Conservation (phyloP, 2,888 invertebrate genomes). For the Oscheius sp. region DNA sequence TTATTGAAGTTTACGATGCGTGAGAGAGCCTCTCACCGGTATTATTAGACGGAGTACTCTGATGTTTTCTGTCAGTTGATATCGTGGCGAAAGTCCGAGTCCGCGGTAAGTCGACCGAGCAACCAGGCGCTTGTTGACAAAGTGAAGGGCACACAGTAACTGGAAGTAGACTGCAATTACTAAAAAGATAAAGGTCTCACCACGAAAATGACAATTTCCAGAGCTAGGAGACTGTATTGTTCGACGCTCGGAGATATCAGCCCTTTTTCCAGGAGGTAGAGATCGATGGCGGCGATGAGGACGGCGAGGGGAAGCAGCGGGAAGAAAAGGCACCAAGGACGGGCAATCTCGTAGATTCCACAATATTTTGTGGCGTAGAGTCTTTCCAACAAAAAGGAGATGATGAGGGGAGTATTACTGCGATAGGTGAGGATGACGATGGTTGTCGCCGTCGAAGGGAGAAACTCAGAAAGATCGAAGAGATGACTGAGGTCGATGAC, state of each 20-base stretch:
- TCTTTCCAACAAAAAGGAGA: constrained; percentile 10
- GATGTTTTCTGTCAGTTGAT: constrained; percentile 27
- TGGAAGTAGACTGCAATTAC: neutral
- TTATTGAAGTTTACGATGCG: too few relatives aligned
- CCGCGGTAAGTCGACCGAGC: neutral
- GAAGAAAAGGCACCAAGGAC: constrained; percentile 20
- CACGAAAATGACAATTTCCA: constrained; percentile 21
- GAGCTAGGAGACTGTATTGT: constrained; percentile 18
- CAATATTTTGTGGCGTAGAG: constrained; percentile 24
- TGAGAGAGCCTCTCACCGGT: neutral
- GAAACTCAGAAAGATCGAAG: neutral
- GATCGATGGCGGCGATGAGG: neutral
- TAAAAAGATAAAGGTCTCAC: neutral
- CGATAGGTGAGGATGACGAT: constrained; percentile 2
- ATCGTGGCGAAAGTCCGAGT: neutral
- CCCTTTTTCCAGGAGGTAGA: neutral
- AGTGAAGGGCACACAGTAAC: constrained; percentile 10
- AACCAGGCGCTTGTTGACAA: constrained; percentile 13
- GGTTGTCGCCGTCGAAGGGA: neutral
- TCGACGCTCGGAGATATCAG: neutral
- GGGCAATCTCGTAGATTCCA: constrained; percentile 5
- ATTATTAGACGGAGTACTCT: constrained; percentile 21
- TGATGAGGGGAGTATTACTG: constrained; percentile 11
- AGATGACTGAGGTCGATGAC: constrained; percentile 1
- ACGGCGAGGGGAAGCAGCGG: constrained; percentile 7